These are phyloP conservation scores for Alcis repandata DNA, from an alignment of 2,888 invertebrate genomes.

Conservation along the genomic window DNA sequence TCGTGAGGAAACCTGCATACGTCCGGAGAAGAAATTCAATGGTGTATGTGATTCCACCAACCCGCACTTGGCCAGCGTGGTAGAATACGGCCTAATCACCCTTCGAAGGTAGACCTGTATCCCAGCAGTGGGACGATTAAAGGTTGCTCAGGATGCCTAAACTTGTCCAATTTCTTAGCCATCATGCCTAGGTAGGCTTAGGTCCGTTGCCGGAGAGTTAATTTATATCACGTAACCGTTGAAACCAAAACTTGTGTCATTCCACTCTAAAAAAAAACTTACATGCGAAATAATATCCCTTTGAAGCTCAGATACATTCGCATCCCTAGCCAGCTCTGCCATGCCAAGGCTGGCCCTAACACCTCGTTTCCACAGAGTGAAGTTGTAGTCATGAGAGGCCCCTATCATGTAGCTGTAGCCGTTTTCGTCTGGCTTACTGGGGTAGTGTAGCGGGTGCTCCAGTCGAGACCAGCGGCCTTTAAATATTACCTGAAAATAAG, in stretches of 20 bases:
- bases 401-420: slow-evolving; percentile 79
- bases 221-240: neutral
- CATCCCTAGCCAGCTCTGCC: slow-evolving; percentile 64
- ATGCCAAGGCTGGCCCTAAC: slow-evolving; percentile 64
- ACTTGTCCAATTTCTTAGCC: neutral
- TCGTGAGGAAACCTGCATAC: too few species aligned
- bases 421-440: slow-evolving; percentile 75
- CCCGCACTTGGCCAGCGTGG: too few species aligned
- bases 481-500: slow-evolving; percentile 68
- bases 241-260: neutral
- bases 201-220: too few species aligned
- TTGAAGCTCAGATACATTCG: slow-evolving; percentile 63
- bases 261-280: slow-evolving; percentile 37
- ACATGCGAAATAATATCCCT: slow-evolving; percentile 70
- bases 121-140: too few species aligned
- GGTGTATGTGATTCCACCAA: too few species aligned
- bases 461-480: slow-evolving; percentile 77
- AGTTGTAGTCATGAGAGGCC: slow-evolving; percentile 70
- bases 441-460: slow-evolving; percentile 74
- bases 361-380: slow-evolving; percentile 69
- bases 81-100: too few species aligned
- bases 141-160: too few species aligned
- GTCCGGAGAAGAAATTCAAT: too few species aligned
- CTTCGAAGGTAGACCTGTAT: too few species aligned
- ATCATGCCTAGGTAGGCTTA: neutral